Evolutionary conservation across 2,113 vertebrate genomes (phyloP), one percentile per base, ranked within the genome.

Genomic region (Elephantulus edwardii): DNA sequence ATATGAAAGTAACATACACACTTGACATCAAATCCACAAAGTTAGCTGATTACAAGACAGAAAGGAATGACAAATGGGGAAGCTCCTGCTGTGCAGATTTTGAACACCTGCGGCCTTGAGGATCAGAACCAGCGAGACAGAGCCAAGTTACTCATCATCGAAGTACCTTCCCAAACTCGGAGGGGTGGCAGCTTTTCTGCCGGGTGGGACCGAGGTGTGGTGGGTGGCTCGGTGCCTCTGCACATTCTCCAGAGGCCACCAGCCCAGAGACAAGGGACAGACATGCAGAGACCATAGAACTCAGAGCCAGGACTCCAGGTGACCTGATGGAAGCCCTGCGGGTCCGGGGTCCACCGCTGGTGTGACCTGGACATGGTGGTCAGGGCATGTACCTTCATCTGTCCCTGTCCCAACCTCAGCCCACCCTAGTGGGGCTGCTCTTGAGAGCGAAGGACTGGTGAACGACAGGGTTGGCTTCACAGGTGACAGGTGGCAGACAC

Each of bases 1-100:
- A 97, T 93, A 24, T 96, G 96, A 96, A 97, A 97, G 97, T n/a
- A 97, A 98, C 98, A 98, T 98, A 98, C 98, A 97, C 96, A 96
- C 94, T 95, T 76, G 83, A 97, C 96, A 95, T 22, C 72, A 90
- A 96, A 89, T 84, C 90, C 89, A 97, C 94, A 88, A 64, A 91
- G 96, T 97, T 96, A 97, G 96, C 74, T 89, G 96, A 96, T 97
- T 96, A 97, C 0, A 35, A 38, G 94, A 97, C 81, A 78, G 92
- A 83, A 66, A n/a, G 92, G 93, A 96, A 96, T 60, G 88, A 93
- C 94, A 86, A 70, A 94, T 70, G 91, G 74, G 86, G 68, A 81
- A 82, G 90, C n/a, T n/a, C n/a, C 91, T 92, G 78, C 93, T 89
- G 48, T 93, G 89, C 74, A 50, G 77, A 72, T 42, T 84, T 7